phyloP scores from a whole-genome alignment of 1,140 invertebrate species.

The Helicorthomorpha holstii region DNA sequence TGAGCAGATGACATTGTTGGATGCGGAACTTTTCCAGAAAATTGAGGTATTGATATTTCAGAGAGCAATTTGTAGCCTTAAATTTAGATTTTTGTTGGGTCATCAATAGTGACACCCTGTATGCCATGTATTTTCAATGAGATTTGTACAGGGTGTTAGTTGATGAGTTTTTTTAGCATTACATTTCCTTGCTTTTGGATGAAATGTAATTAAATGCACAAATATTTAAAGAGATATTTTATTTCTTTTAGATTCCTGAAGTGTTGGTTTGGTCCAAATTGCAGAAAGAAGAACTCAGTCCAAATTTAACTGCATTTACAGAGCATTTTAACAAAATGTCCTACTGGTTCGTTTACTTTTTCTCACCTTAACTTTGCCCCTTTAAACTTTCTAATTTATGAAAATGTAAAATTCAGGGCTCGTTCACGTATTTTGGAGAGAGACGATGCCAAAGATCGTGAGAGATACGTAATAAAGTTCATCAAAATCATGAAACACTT shows the following conservation, averaged over 20 bases:
- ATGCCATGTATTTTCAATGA: too few relatives aligned
- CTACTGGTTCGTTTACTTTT: slow-evolving; percentile 64
- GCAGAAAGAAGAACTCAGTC: slow-evolving; percentile 90
- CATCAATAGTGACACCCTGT: too few relatives aligned
- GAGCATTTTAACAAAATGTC: slow-evolving; percentile 99
- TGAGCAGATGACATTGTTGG: slow-evolving; percentile 95
- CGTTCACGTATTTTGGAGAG: slow-evolving; percentile 58
- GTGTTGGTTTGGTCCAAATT: slow-evolving; percentile 92
- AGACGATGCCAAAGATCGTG: slow-evolving; percentile 78
- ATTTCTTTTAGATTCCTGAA: slow-evolving; percentile 47
- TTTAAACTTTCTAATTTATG: too few relatives aligned
- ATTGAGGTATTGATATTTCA: slow-evolving; percentile 55
- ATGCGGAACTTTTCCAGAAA: slow-evolving; percentile 87
- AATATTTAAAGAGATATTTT: slow-evolving; percentile 4
- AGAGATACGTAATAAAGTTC: slow-evolving; percentile 89
- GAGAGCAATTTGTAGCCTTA: neutral
- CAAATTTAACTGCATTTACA: slow-evolving; percentile 90
- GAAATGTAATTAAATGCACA: too few relatives aligned
- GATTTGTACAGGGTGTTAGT: too few relatives aligned
- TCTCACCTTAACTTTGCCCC: too few relatives aligned
- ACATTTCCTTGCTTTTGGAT: too few relatives aligned
- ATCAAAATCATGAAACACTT: slow-evolving; percentile 98
- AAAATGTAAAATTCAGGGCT: slow-evolving; percentile 35
- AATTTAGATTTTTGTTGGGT: too few relatives aligned
- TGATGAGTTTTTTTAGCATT: too few relatives aligned